These are phyloP conservation scores for Bellardia pandia DNA, from an alignment of 2,888 invertebrate species.

Conservation along the genomic window DNA sequence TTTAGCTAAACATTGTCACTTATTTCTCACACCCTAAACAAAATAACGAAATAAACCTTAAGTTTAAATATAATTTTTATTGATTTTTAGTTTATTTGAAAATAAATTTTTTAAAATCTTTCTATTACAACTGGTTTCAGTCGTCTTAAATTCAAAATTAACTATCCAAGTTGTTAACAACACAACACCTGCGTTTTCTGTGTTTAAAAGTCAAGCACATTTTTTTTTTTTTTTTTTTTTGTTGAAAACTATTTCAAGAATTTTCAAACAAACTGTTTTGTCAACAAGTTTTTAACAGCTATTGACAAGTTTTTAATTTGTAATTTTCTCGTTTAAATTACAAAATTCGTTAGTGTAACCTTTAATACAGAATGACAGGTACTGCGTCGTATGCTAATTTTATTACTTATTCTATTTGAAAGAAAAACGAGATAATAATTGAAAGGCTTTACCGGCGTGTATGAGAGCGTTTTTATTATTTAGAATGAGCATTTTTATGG, in stretches of 20 bases:
- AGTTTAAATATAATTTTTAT: background rate
- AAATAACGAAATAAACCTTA: background rate
- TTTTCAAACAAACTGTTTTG: constrained; percentile 27
- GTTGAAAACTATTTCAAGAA: constrained; percentile 38
- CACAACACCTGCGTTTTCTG: constrained; percentile 37
- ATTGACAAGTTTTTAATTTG: constrained; percentile 24
- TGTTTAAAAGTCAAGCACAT: background rate
- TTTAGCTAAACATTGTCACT: background rate
- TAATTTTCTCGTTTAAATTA: background rate
- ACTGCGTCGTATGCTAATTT: constrained; percentile 35
- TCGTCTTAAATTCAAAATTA: background rate
- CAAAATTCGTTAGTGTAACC: constrained; percentile 15
- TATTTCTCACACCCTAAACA: background rate
- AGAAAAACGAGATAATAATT: background rate
- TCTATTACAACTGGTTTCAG: background rate
- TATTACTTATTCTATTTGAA: constrained; percentile 9
- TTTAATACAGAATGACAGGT: constrained; percentile 17
- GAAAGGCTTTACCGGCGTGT: background rate
- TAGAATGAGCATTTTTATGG: no score
- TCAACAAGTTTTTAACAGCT: constrained; percentile 30
- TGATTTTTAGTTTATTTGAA: constrained; percentile 5
- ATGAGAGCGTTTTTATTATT: background rate
- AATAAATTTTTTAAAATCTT: background rate
- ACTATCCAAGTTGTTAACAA: background rate
- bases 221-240: background rate